Evolutionary conservation across 2,797 vertebrate genomes (phyloP), one percentile per base, ranked within the genome.

Genomic region (Anniella stebbinsi): DNA sequence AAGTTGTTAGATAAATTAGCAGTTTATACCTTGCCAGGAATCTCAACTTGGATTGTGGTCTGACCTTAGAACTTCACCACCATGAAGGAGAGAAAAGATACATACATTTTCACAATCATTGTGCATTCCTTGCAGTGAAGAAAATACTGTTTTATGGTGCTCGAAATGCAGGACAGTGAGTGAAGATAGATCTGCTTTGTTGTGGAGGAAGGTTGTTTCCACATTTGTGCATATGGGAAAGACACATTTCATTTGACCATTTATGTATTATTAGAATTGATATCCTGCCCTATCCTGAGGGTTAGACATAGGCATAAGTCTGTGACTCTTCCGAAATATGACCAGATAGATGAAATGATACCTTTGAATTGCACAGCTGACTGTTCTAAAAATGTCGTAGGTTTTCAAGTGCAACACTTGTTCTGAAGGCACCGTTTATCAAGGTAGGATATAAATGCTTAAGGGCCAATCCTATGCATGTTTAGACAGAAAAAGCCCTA

Each of bases 21-120:
- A 88, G 92, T 93, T 93, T 90, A 57, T 91, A 93, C 93, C 94
- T 96, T 95, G 94, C 92, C 94, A 95, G 93, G 95, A 95, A 86
- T 92, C 87, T 51, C 45, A 89, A 73, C 86, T 91, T 88, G 93
- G 92, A 75, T 91, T 95, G 93, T 94, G 92, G 92, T 95, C 93
- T 95, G 94, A 92, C 94, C 94, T 96, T 92, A 94, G 92, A 94
- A 89, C 77, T 90, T 51, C 67, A 84, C 84, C 80, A 94, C 54
- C 92, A 88, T 91, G 96, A 92, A 92, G 94, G 92, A 84, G 87
- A 63, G 21, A 86, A 87, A 90, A 76, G n/a, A 51, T 9, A 33
- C 13, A 33, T 33, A 12, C 78, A 70, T 84, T n/a, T 88, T 90
- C 67, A 87, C 77, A 73, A 51, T 72, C 76, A 25, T 33, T 51